Evolutionary conservation across 2,888 invertebrate genomes (phyloP).

Genomic region (Coelopa pilipes): DNA sequence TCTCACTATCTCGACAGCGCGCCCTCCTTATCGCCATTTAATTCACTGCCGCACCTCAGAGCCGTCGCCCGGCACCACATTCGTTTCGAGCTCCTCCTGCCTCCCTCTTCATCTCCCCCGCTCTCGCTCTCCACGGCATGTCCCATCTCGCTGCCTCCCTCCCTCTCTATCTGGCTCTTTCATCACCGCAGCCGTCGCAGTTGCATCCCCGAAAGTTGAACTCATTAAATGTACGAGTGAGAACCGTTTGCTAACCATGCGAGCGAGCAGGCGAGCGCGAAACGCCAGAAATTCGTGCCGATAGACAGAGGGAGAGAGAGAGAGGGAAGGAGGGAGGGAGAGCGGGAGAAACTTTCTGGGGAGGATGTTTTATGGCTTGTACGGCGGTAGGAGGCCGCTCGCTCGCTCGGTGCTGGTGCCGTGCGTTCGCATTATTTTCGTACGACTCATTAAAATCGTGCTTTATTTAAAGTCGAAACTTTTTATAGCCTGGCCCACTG

Average conservation of each 20-base stretch:
- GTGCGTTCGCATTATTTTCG: neutral
- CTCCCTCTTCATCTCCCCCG: too few species aligned
- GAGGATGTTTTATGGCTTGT: too few species aligned
- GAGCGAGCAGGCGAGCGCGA: neutral
- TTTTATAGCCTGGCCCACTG: conserved; percentile 2
- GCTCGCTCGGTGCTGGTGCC: neutral
- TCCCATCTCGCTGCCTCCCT: too few species aligned
- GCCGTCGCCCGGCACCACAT: too few species aligned
- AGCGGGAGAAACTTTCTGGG: too few species aligned
- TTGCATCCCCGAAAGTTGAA: conserved; percentile 21
- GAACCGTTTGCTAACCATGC: neutral
- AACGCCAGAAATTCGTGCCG: neutral
- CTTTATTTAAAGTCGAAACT: conserved; percentile 1
- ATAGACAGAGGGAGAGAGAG: neutral
- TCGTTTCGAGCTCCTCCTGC: too few species aligned
- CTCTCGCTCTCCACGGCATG: too few species aligned
- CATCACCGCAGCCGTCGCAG: conserved; percentile 5
- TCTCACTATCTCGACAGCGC: too few species aligned
- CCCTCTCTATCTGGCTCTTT: neutral
- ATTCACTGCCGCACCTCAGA: too few species aligned
- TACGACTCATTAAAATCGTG: conserved; percentile 14
- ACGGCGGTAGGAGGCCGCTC: too few species aligned
- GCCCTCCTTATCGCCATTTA: too few species aligned
- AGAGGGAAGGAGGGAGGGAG: too few species aligned
- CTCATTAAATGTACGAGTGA: conserved; percentile 16